These are phyloP conservation scores for Hybos culiciformis DNA, from an alignment of 2,888 invertebrate genomes.

Conservation along the genomic window DNA sequence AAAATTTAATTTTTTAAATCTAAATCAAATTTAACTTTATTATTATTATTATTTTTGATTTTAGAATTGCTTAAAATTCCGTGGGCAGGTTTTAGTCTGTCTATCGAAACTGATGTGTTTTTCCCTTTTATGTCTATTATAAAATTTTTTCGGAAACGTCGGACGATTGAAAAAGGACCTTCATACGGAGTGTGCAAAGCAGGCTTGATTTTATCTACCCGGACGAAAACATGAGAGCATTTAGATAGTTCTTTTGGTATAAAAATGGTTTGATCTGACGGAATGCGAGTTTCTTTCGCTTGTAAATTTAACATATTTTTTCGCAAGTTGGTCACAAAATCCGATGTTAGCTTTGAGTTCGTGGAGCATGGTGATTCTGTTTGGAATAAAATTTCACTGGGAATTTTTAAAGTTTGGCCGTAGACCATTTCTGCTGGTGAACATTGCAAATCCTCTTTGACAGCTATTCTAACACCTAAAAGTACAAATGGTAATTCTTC, in stretches of 20 bases:
- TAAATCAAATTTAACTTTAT: too few relatives aligned
- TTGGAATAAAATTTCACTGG: neutral
- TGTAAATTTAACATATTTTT: neutral
- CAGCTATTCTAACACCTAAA: slow-evolving; percentile 1
- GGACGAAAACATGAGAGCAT: neutral
- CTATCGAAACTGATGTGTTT: neutral
- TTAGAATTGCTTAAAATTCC: too few relatives aligned
- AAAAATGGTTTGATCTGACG: neutral
- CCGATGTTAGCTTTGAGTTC: neutral
- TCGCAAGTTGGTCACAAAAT: neutral
- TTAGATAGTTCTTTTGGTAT: neutral
- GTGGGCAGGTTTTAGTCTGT: neutral
- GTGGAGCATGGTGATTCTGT: too few relatives aligned
- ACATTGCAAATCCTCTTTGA: slow-evolving; percentile 3
- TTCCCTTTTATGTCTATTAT: neutral
- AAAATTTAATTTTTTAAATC: too few relatives aligned
- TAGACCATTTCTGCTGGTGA: slow-evolving; percentile 8
- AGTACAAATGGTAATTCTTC: neutral
- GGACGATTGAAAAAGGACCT: neutral
- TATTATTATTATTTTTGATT: too few relatives aligned
- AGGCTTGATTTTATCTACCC: neutral
- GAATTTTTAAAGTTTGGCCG: neutral
- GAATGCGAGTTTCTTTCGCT: neutral
- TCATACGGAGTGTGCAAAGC: neutral
- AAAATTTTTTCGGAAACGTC: neutral